Conservation (phyloP, 2,888 invertebrate species). For the Frankliniella fusca region DNA sequence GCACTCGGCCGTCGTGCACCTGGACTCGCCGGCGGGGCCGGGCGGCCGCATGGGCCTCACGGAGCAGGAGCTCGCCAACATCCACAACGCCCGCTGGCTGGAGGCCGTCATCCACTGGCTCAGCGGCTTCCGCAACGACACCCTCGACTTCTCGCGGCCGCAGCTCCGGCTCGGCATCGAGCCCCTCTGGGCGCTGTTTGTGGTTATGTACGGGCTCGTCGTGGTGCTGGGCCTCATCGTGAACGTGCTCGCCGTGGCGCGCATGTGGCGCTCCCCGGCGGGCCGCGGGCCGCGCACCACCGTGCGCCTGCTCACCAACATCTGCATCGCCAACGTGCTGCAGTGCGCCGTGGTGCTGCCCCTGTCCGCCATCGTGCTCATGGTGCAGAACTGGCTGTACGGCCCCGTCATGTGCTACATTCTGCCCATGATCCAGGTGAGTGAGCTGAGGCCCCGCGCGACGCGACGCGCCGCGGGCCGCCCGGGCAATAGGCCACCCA, state of each 20-base stretch:
- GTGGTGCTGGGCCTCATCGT: constrained; percentile 55
- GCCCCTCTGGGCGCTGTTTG: constrained; percentile 57
- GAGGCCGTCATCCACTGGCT: constrained; percentile 46
- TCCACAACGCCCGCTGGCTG: constrained; percentile 41
- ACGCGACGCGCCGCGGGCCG: background rate
- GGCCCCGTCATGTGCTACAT: constrained; percentile 68
- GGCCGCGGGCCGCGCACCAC: background rate
- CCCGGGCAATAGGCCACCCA: background rate
- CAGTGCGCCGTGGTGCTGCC: constrained; percentile 66
- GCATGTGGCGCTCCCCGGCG: background rate
- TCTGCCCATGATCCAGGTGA: constrained; percentile 68
- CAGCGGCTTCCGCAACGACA: constrained; percentile 46
- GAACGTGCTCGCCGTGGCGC: constrained; percentile 47
- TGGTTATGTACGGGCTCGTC: constrained; percentile 59
- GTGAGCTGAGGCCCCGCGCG: constrained; percentile 35
- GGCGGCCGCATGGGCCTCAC: background rate
- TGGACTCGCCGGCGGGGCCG: background rate
- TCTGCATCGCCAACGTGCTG: constrained; percentile 61
- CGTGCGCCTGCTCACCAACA: constrained; percentile 54
- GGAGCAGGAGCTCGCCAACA: background rate
- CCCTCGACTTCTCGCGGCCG: constrained; percentile 56
- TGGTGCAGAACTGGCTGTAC: constrained; percentile 68
- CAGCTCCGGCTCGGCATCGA: constrained; percentile 56
- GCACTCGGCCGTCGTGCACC: background rate
- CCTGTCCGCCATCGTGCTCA: constrained; percentile 61